Evolutionary conservation across 2,797 vertebrate genomes (phyloP).

Genomic region (Pipistrellus nathusii): DNA sequence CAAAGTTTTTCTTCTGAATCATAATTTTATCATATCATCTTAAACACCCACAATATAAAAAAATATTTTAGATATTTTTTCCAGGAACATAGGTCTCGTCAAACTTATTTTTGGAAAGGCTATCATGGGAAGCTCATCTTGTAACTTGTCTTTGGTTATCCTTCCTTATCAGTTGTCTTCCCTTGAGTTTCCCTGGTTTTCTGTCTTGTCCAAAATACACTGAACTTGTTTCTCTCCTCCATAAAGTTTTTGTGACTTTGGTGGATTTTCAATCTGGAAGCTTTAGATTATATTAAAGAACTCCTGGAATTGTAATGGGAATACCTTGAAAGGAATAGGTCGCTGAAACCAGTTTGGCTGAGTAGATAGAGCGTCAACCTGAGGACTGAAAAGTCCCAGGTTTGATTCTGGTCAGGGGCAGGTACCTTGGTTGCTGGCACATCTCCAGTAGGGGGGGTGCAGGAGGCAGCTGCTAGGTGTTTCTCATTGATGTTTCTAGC

Average conservation of each 20-base stretch:
- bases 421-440: too few relatives aligned
- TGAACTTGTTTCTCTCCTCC: conserved; percentile 66
- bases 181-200: neutral
- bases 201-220: neutral
- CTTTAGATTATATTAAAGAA: conserved; percentile 51
- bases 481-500: too few relatives aligned
- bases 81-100: neutral
- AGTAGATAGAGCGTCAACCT: too few relatives aligned
- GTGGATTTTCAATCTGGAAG: conserved; percentile 69
- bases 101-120: conserved; percentile 33
- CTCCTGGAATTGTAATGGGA: conserved; percentile 39
- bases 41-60: conserved; percentile 10
- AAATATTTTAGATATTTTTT: conserved; percentile 51
- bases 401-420: too few relatives aligned
- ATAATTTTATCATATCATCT: conserved; percentile 43
- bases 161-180: neutral
- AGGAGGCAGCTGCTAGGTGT: too few relatives aligned
- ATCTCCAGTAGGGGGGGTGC: too few relatives aligned
- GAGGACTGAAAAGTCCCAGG: too few relatives aligned
- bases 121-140: conserved; percentile 51
- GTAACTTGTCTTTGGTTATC: conserved; percentile 33
- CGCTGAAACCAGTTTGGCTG: neutral
- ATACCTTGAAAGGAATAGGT: conserved; percentile 32
- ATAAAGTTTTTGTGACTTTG: conserved; percentile 69
- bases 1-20: conserved; percentile 29